Evolutionary conservation across 2,888 invertebrate species (phyloP), one percentile per base, ranked within the genome.

Genomic region (Dasypogon diadema): DNA sequence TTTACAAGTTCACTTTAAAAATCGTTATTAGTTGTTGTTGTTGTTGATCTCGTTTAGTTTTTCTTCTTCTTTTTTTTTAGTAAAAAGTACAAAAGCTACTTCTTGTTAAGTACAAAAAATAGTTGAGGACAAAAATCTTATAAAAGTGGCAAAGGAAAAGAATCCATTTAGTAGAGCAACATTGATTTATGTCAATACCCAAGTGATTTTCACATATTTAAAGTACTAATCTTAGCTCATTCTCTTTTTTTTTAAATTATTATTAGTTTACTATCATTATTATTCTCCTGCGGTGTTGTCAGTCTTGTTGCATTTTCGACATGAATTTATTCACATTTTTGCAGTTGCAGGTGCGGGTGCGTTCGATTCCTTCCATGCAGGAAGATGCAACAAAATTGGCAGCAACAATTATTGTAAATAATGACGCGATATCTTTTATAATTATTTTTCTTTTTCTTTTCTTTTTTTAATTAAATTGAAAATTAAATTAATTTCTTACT

Each of bases 31-130:
- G 65, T 22, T 21, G 12, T 42, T 16, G 14, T 58, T n/a, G n/a
- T n/a, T n/a, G n/a, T n/a, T n/a, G n/a, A n/a, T n/a, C n/a, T n/a
- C n/a, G n/a, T n/a, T 63, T 42, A 48, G n/a, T 14, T 24, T 65
- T 65, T 63, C 37, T 26, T 51, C 26, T 16, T 51, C 22, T 70
- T 70, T 30, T 22, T 54, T 70, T 68, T 51, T 70, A 70, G 70
- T 70, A 70, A 70, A 56, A 70, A 70, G 70, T 70, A 70, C 70
- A 70, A 70, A 70, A 70, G 51, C 70, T 70, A 70, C 70, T 21
- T 21, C 18, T 16, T 54, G 51, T 70, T 70, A 70, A 70, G 54
- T 70, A 70, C 70, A 70, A 70, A 70, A 70, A 70, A 70, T 54
- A 54, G 16, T 37, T 16, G 14, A 34, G 54, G 54, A 54, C 51